These are phyloP conservation scores for Polia nebulosa DNA, from an alignment of 2,888 invertebrate species.

Conservation along the genomic window DNA sequence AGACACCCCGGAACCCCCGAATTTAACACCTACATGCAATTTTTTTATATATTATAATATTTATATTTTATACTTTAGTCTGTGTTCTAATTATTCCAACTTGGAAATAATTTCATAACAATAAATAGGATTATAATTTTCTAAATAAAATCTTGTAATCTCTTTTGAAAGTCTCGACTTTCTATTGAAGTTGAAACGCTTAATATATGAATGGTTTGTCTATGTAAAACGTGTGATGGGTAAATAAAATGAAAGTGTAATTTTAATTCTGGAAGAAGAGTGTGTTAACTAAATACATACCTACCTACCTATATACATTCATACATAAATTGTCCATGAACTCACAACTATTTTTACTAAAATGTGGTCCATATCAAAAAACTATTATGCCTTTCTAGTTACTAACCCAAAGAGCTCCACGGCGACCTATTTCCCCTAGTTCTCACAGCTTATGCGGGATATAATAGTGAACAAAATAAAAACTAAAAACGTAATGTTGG, in stretches of 20 bases:
- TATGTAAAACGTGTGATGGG: no score
- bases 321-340: not conserved
- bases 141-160: no score
- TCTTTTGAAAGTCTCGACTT: no score
- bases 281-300: not conserved
- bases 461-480: constrained; percentile 49
- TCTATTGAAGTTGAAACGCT: not conserved
- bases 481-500: constrained; percentile 49
- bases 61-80: no score
- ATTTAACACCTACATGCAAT: no score
- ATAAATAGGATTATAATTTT: no score
- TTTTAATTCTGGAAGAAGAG: not conserved
- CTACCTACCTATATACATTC: not conserved
- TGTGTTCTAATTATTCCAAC: no score
- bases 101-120: no score
- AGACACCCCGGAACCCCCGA: no score
- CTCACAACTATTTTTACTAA: not conserved
- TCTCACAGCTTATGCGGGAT: constrained; percentile 38
- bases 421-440: constrained; percentile 27
- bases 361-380: constrained; percentile 22
- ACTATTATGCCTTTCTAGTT: constrained; percentile 19
- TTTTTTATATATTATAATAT: no score
- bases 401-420: constrained; percentile 28
- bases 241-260: no score
- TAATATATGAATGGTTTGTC: no score